Base-by-base conservation (phyloP, 1,140 invertebrate genomes). In the Magallana ariakensis region DNA sequence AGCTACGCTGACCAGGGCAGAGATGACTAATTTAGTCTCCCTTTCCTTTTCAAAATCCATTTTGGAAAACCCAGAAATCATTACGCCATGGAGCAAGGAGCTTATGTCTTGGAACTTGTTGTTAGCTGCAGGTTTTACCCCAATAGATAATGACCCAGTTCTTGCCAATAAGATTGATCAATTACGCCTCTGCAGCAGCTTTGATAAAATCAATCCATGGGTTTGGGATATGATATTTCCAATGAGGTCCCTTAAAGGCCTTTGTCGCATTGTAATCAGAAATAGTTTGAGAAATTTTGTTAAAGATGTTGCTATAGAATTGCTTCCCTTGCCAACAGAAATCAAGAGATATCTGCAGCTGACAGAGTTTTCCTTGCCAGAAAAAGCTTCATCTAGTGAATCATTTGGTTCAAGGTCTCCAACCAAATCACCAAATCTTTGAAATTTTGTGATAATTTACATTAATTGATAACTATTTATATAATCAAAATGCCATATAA, bases 51-150 rank as follows among this genome's bases (percentile, higher is more conserved):
- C 93, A 60, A 93, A 93, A 84, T 92, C 90, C 16, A 91, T 93
- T 83, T 85, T 93, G 57, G 93, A 93, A 88, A 93, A 93, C 83
- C 93, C 93, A 33, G 93, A 93, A 88, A 90, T 93, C 22, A 89
- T 93, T 62, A 86, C 87, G 33, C 90, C 90, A 80, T 87, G 90
- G 22, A 93, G 92, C 82, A 90, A 91, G 87, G 93, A 93, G 83
- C 85, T 93, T 13, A 62, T 92, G 58, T 91, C 92, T 16, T 93
- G 93, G 93, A 88, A 91, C 80, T 85, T 93, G 11, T 80, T 93
- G 33, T 84, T 92, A 54, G 90, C 92, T 53, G 92, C 92, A 15
- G 93, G 93, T 9, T 92, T 92, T 66, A 80, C 87, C n/a, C 93
- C 92, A 19, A 81, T 87, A 0, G 85, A 91, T 19, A 85, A 89